Base-by-base conservation (phyloP, 2,797 vertebrate genomes). In the Chelidonichthys spinosus region DNA sequence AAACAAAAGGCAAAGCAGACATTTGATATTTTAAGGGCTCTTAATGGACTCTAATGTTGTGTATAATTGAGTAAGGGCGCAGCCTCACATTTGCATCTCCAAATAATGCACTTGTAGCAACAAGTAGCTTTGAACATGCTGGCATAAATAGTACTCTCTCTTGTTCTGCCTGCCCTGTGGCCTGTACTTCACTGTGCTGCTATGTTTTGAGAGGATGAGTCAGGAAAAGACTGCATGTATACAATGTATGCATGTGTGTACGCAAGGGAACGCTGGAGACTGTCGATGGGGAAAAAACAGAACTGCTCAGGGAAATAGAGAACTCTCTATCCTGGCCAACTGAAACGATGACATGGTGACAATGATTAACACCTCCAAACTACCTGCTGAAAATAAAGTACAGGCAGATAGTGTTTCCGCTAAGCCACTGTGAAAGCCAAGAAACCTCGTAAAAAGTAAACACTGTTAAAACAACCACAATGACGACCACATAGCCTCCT, bases 401-500 rank as follows among this genome's bases (percentile, higher is more conserved):
- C 32, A 61, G 52, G 7, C 44, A 33, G 35, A 69, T 39, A 13
- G 15, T 2, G 35, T 72, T 74, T 70, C 32, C 37, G 18, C 36
- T 5, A 39, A 60, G 14, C 60, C 37, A 40, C 25, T 7, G 25
- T 7, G 9, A 65, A 10, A 8, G 42, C 17, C 46, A 66, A 63
- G 9, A 72, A 44, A 74, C 55, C 44, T 74, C 36, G 59, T 33
- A 9, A 59, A 63, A 61, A 69, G 54, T 67, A 59, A 67, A 78
- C 40, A 60, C 15, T 33, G 74, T 86, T 79, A 86, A 84, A 87
- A 83, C 67, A 74, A 73, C 77, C 61, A 39, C 37, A 63, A 54
- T 32, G 68, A 73, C 68, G 62, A 78, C 44, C 25, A 4, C 43
- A 14, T 52, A 36, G 8, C 44, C 35, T 80, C 53, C 52, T 25